These are phyloP conservation scores for Dynastes maya DNA, from an alignment of 2,888 invertebrate species.

Conservation along the genomic window DNA sequence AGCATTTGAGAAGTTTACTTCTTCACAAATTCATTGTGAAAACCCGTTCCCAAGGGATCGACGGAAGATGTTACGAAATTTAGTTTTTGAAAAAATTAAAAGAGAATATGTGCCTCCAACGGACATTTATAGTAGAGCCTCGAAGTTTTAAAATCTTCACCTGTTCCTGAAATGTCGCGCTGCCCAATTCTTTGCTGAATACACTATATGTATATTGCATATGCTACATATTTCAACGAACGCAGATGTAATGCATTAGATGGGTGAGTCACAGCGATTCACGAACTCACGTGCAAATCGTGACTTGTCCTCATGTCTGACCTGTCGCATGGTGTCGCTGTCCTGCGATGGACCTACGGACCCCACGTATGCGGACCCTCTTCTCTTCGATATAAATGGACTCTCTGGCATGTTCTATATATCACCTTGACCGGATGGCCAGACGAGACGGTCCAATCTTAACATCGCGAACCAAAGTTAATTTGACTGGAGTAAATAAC, in stretches of 20 bases:
- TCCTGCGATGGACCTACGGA: constrained; percentile 37
- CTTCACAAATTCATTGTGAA: too few relatives aligned
- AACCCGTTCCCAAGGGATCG: too few relatives aligned
- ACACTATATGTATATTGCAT: background rate
- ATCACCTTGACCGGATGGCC: constrained; percentile 35
- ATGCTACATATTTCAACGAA: background rate
- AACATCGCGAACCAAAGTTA: background rate
- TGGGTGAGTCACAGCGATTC: constrained; percentile 48
- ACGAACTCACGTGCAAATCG: constrained; percentile 53
- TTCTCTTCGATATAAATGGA: constrained; percentile 37
- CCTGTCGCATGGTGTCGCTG: constrained; percentile 46
- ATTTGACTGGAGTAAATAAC: constrained; percentile 33
- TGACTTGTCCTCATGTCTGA: constrained; percentile 52
- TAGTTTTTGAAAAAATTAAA: too few relatives aligned
- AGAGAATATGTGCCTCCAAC: too few relatives aligned
- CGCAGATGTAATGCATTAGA: background rate
- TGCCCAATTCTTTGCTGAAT: background rate
- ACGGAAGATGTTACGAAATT: too few relatives aligned
- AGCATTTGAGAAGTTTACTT: too few relatives aligned
- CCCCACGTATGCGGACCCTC: constrained; percentile 4
- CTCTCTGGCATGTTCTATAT: constrained; percentile 29
- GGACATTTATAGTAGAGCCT: too few relatives aligned
- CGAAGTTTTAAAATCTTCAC: too few relatives aligned
- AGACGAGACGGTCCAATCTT: background rate
- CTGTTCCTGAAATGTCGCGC: too few relatives aligned